These are phyloP conservation scores for Athene cunicularia DNA, from an alignment of 2,113 vertebrate genomes.

Conservation along the genomic window DNA sequence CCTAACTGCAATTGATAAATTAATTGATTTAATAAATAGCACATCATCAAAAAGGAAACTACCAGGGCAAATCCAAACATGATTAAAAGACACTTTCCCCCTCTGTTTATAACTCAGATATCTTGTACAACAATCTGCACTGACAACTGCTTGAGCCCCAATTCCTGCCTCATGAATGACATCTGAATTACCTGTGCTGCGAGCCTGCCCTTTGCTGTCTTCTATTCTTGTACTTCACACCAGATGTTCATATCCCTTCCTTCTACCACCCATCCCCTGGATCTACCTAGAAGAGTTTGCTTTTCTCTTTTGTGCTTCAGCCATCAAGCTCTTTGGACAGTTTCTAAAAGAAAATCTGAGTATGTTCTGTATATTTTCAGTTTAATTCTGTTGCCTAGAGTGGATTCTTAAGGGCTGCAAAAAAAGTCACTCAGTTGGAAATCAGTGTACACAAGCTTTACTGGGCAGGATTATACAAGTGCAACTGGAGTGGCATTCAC, in stretches of 20 bases:
- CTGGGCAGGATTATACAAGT: neutral
- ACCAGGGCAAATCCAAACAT: neutral
- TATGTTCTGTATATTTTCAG: neutral
- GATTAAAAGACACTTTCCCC: neutral
- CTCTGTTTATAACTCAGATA: neutral
- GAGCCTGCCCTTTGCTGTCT: neutral
- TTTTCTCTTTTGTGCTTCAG: neutral
- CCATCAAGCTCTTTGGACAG: neutral
- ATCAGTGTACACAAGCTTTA: neutral
- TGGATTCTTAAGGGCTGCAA: neutral
- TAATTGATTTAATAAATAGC: neutral
- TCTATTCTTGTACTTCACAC: neutral
- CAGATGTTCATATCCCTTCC: neutral
- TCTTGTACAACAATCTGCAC: neutral
- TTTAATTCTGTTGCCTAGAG: neutral
- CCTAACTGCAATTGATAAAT: neutral
- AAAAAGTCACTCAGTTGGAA: neutral
- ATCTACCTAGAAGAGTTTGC: neutral
- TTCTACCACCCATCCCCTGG: neutral
- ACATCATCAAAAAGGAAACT: neutral
- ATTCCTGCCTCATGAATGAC: fast-evolving
- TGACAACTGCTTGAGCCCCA: neutral
- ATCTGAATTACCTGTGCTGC: fast-evolving
- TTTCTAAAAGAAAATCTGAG: neutral
- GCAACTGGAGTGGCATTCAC: neutral